Percentiles rank a stretch among this genome's conserved stretches.
These are phyloP conservation scores for Anser cygnoides DNA, from an alignment of 2,113 vertebrate genomes.

Conservation along the genomic window DNA sequence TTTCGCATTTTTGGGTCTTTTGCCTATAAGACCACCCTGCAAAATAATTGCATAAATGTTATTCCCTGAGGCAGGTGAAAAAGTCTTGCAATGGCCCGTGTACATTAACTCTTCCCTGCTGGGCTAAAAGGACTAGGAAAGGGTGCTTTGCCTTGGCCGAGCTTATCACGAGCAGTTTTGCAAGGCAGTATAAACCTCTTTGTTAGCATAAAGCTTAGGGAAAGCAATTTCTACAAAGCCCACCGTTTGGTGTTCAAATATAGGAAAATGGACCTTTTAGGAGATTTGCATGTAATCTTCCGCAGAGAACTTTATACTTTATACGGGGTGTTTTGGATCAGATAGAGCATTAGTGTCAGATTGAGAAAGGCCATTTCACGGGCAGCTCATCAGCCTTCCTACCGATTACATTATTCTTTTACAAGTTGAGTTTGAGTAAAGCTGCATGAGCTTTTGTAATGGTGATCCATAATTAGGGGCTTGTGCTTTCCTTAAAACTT, in stretches of 20 bases:
- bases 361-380: not conserved
- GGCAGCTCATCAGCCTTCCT: conserved; percentile 18
- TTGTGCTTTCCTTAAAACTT: conserved; percentile 36
- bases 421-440: conserved; percentile 24
- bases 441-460: conserved; percentile 53
- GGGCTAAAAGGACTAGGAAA: not conserved
- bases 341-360: conserved; percentile 63
- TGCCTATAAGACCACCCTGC: not conserved
- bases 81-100: not conserved
- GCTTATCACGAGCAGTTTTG: not conserved
- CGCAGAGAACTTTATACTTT: conserved; percentile 23
- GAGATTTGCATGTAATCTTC: conserved; percentile 56
- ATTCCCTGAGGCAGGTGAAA: not conserved
- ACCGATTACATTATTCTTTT: conserved; percentile 58
- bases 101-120: not conserved
- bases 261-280: conserved; percentile 47
- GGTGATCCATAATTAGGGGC: conserved; percentile 4
- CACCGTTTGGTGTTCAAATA: conserved; percentile 34
- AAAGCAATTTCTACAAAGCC: conserved; percentile 30
- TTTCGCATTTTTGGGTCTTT: not conserved
- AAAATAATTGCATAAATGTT: not conserved
- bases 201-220: conserved; percentile 37
- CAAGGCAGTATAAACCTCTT: not conserved
- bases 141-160: not conserved
- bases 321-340: conserved; percentile 41